Evolutionary conservation across 1,140 invertebrate species (phyloP), one percentile per base, ranked within the genome.

Genomic region (Procambarus virginalis): DNA sequence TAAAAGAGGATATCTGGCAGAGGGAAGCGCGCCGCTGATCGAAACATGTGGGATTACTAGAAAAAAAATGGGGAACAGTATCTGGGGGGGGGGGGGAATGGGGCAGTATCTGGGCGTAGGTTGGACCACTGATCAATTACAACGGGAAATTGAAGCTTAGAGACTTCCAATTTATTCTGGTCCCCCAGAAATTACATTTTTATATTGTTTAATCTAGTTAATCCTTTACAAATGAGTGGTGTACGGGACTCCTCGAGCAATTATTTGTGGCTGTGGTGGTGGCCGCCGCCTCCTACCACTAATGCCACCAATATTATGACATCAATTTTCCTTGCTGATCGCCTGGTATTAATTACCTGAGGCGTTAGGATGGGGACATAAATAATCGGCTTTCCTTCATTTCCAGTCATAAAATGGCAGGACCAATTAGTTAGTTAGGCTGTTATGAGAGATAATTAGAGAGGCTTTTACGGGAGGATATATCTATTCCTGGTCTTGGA

Each of bases 121-220:
- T 60, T 55, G 76, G 76, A n/a, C 80, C 87, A 89, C 78, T 78
- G 87, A 89, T 89, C 87, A 89, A 83, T 78, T 89, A 89, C 80
- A 84, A 83, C 87, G 80, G 87, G 87, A 84, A 84, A 89, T 84
- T 83, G 87, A 89, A 89, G 87, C 87, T 84, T 78, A 89, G 87
- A 89, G 73, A 46, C 81, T 89, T 73, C 87, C 87, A 89, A 89
- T 89, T 89, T 89, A 89, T 89, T 82, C 87, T 83, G 76, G 79
- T 78, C 87, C 87, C 87, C 79, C 87, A 89, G 87, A 89, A 89
- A 89, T 89, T 89, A 89, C 87, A 84, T 77, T 89, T 89, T 89
- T 89, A 89, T 89, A 83, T 89, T 77, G 80, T 73, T 49, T 84
- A 89, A 89, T 78, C 80, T 58, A n/a, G 46, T 64, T 89, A 89